Evolutionary conservation across 2,888 invertebrate species (phyloP).

Genomic region (Melolontha melolontha): DNA sequence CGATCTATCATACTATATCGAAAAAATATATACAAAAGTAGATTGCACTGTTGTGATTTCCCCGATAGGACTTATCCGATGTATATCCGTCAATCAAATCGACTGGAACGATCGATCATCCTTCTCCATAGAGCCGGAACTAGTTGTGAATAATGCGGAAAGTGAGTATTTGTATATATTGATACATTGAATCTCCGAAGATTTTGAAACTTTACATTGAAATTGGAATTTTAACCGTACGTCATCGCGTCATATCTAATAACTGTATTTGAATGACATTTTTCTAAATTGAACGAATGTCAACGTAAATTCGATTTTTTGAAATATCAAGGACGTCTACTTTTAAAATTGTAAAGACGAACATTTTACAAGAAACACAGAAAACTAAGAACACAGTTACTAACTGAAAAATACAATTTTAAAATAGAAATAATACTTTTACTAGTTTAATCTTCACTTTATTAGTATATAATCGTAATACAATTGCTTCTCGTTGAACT

Average conservation of each 20-base stretch:
- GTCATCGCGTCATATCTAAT: conserved; percentile 29
- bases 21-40: not conserved
- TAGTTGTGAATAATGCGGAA: conserved; percentile 17
- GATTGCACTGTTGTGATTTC: not conserved
- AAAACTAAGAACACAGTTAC: too few species aligned
- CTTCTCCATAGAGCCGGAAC: conserved; percentile 25
- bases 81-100: conserved; percentile 35
- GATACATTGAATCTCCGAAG: conserved; percentile 40
- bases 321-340: conserved; percentile 21
- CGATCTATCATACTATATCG: conserved; percentile 11
- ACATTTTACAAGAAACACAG: not conserved
- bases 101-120: conserved; percentile 25
- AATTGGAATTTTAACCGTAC: conserved; percentile 36
- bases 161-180: conserved; percentile 1
- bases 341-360: not conserved
- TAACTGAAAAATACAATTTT: too few species aligned
- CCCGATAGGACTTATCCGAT: conserved; percentile 31
- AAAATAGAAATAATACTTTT: too few species aligned
- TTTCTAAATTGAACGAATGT: not conserved
- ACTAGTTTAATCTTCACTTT: too few species aligned
- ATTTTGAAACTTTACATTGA: conserved; percentile 45
- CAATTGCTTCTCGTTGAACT: too few species aligned
- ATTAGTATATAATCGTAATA: too few species aligned
- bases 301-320: not conserved
- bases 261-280: conserved; percentile 18